Evolutionary conservation across 2,113 vertebrate genomes (phyloP).

Genomic region (Tinamus guttatus): DNA sequence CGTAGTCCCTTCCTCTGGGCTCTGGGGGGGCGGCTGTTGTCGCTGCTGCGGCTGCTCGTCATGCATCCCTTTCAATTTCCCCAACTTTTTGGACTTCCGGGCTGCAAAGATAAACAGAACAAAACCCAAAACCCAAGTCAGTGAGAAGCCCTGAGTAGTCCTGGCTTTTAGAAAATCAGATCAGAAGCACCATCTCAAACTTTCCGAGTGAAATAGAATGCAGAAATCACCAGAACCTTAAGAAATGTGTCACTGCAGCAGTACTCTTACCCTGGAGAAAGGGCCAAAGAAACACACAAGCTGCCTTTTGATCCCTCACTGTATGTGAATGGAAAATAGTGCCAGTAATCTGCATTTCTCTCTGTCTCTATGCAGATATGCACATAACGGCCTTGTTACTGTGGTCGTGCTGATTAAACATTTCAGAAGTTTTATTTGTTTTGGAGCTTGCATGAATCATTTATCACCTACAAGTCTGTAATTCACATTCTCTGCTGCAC

Average conservation of each 20-base stretch:
- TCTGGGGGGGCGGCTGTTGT: constrained; percentile 80
- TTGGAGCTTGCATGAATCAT: neutral
- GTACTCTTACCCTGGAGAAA: neutral
- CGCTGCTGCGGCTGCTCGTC: constrained; percentile 84
- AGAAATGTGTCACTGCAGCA: neutral
- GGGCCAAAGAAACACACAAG: neutral
- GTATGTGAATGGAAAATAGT: neutral
- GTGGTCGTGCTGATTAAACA: neutral
- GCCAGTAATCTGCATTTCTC: neutral
- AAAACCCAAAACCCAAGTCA: neutral
- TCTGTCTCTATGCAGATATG: neutral
- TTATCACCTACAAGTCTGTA: neutral
- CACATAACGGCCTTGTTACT: neutral
- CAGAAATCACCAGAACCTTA: neutral
- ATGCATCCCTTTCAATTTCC: constrained; percentile 93
- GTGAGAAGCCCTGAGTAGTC: neutral
- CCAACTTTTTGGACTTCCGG: constrained; percentile 97
- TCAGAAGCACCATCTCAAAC: neutral
- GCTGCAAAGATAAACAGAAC: constrained; percentile 75
- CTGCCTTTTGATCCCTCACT: neutral
- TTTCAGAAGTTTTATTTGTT: neutral
- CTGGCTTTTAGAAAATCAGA: neutral
- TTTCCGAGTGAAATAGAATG: neutral
- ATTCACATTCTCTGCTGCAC: neutral
- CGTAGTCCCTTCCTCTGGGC: constrained; percentile 87